phyloP scores from a whole-genome alignment of 2,797 vertebrate species.

The Molossus alvarezi region DNA sequence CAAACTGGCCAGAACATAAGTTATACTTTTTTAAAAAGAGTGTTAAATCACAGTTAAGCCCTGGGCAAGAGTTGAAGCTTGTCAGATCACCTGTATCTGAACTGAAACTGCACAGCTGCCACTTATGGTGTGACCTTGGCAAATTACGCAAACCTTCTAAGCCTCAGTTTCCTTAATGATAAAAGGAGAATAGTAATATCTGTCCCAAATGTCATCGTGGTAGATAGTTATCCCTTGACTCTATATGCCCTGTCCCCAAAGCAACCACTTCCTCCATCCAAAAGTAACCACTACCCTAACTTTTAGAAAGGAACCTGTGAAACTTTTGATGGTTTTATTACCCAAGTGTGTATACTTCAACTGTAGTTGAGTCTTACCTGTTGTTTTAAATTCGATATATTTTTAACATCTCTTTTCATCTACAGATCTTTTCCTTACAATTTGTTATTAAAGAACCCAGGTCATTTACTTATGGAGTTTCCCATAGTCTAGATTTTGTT shows the following conservation, averaged over 20 bases:
- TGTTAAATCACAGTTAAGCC: not conserved
- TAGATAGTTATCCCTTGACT: not conserved
- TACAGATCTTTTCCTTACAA: not conserved
- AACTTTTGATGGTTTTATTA: not conserved
- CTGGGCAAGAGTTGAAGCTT: conserved; percentile 5
- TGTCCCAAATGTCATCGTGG: not conserved
- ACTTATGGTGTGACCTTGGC: not conserved
- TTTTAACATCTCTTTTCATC: not conserved
- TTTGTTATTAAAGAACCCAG: not conserved
- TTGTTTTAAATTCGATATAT: conserved; percentile 43
- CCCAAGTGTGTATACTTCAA: not conserved
- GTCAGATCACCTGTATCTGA: not conserved
- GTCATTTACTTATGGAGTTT: conserved; percentile 17
- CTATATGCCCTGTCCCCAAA: not conserved
- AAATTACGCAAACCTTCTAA: not conserved
- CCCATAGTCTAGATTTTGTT: conserved; percentile 41
- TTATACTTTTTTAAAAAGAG: not conserved
- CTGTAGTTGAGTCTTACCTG: not conserved
- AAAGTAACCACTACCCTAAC: not conserved
- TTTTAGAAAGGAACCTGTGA: conserved; percentile 23
- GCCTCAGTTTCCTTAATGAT: conserved; percentile 36
- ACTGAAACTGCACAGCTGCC: not conserved
- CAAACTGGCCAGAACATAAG: not conserved
- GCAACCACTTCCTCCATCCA: not conserved
- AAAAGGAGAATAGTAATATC: not conserved